phyloP scores from a whole-genome alignment of 2,888 invertebrate genomes.

The Drosophila buzzatii region DNA sequence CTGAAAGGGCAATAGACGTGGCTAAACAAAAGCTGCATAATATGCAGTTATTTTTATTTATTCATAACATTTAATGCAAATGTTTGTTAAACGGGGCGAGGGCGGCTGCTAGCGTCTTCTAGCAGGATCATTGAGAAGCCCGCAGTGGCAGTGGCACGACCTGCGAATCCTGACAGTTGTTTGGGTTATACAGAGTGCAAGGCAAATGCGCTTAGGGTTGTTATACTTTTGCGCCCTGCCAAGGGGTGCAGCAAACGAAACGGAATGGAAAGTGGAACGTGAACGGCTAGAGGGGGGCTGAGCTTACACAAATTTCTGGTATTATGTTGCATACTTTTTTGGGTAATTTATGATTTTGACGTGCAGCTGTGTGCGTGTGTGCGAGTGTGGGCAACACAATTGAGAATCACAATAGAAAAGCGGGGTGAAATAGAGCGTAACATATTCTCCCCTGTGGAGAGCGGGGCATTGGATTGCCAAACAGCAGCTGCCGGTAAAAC shows the following conservation, averaged over 20 bases:
- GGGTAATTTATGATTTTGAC: conserved; percentile 77
- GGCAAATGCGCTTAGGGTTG: conserved; percentile 71
- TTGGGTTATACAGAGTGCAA: conserved; percentile 51
- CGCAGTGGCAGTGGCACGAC: conserved; percentile 13
- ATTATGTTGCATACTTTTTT: conserved; percentile 76
- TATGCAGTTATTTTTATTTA: conserved; percentile 56
- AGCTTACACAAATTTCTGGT: conserved; percentile 72
- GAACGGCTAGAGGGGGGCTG: conserved; percentile 18
- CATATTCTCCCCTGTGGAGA: conserved; percentile 20
- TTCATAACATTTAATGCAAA: conserved; percentile 65
- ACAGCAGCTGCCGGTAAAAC: conserved; percentile 53
- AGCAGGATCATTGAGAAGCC: conserved; percentile 10
- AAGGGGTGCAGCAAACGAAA: conserved; percentile 22
- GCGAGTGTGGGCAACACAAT: conserved; percentile 8
- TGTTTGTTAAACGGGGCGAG: conserved; percentile 53
- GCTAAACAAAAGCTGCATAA: conserved; percentile 48
- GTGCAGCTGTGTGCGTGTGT: conserved; percentile 46
- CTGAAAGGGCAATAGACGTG: background rate
- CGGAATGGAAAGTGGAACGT: background rate
- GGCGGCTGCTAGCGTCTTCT: conserved; percentile 9
- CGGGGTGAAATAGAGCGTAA: conserved; percentile 48
- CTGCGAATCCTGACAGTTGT: conserved; percentile 59
- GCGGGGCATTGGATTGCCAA: conserved; percentile 8
- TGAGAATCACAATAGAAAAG: conserved; percentile 22
- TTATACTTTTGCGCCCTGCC: conserved; percentile 17